Base-by-base conservation (phyloP, 2,888 invertebrate species). In the Caenorhabditis sp. region DNA sequence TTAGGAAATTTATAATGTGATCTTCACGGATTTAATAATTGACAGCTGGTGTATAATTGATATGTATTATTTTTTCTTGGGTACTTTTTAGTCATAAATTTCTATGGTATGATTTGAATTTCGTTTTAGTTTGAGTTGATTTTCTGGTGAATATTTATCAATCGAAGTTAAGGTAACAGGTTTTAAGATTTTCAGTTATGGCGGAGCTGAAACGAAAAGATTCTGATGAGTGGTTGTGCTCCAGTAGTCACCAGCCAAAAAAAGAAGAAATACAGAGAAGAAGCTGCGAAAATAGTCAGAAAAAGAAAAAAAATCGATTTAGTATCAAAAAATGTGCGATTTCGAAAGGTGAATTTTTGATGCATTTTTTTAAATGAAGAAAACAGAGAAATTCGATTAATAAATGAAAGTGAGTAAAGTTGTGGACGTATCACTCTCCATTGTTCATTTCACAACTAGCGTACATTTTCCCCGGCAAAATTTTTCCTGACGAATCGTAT, bases 201-300 rank as follows among this genome's bases (percentile, higher is more conserved):
- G 4, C 20, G 21, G n/a, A 58, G 21, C 10, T 31, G 31, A 31
- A 31, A 49, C 27, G 65, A 21, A 50, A 73, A 23, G 60, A 68
- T 2, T 63, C 63, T 20, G 74, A 74, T 36, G 74, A 74, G 36
- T 74, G 74, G 74, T 53, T 74, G n/a, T 74, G 74, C 27, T 67
- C 74, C 12, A 66, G 63, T 10, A 74, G 66, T 20, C 63, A 74
- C 27, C 59, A 53, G 14, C 74, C 74, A 23, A 61, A 25, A 58
- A 53, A 31, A n/a, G 50, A 60, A 7, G 74, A 74, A 70, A 60
- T 17, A 14, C 7, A 10, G 38, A n/a, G 54, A 58, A 71, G 43
- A 38, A 8, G 25, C 21, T 23, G 26, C 31, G 56, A 43, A 31
- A 49, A 12, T 58, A 23, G 49, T 64, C 61, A 36, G 67, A 72